These are phyloP conservation scores for Notothenia coriiceps DNA, from an alignment of 2,113 vertebrate genomes.

Conservation along the genomic window DNA sequence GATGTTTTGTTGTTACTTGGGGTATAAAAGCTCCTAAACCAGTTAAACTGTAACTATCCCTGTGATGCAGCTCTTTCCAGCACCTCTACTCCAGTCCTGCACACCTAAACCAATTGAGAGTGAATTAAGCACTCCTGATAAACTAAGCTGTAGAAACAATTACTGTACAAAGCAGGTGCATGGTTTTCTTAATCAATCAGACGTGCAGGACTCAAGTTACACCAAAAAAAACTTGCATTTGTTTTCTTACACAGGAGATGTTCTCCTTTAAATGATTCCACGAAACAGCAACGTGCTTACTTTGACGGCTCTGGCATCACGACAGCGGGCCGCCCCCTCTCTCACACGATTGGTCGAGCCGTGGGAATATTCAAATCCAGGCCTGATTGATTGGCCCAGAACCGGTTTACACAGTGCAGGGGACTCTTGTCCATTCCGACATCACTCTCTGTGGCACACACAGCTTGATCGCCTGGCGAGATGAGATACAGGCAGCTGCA, in stretches of 20 bases:
- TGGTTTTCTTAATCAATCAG: neutral
- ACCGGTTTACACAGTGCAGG: constrained; percentile 65
- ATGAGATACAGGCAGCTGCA: constrained; percentile 44
- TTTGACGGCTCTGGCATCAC: constrained; percentile 66
- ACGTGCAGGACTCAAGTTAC: neutral
- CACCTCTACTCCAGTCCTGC: neutral
- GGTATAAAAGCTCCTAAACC: too few species aligned
- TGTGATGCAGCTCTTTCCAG: neutral
- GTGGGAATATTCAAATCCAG: constrained; percentile 75
- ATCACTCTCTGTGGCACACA: constrained; percentile 60
- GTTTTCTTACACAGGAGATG: neutral
- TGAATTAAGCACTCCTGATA: neutral
- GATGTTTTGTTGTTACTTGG: too few species aligned
- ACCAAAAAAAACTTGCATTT: constrained; percentile 13
- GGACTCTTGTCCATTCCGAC: constrained; percentile 72
- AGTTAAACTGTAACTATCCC: neutral
- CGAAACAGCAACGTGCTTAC: constrained; percentile 73
- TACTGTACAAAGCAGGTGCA: neutral
- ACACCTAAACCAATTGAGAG: neutral
- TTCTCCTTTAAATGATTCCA: constrained; percentile 73
- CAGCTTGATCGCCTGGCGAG: constrained; percentile 39
- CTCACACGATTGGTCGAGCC: constrained; percentile 72
- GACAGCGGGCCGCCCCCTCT: constrained; percentile 63
- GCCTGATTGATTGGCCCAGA: constrained; percentile 78
- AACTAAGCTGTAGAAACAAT: constrained; percentile 3